Percentiles rank a stretch among this genome's conserved stretches.
Conservation (phyloP, 2,797 vertebrate genomes). For the Chelmon rostratus region DNA sequence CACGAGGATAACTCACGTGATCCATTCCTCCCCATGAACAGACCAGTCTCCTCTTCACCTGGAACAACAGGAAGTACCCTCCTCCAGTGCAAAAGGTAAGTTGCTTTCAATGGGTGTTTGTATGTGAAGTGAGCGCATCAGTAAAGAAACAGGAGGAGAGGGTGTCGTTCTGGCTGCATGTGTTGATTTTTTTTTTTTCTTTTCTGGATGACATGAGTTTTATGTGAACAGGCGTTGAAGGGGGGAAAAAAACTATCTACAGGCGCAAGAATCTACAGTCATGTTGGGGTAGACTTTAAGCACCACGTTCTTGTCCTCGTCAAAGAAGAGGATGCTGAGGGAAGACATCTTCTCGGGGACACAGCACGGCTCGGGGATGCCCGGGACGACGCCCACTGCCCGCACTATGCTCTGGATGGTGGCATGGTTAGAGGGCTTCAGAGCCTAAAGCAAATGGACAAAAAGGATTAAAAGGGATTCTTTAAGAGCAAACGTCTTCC, state of each 20-base stretch:
- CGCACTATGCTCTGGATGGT: slow-evolving; percentile 99
- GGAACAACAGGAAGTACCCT: slow-evolving; percentile 61
- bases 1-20: slow-evolving; percentile 7
- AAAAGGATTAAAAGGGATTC: not conserved
- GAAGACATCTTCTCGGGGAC: slow-evolving; percentile 98
- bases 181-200: not conserved
- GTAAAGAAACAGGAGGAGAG: slow-evolving; percentile 36
- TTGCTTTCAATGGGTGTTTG: slow-evolving; percentile 31
- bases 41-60: slow-evolving; percentile 41
- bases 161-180: slow-evolving; percentile 24
- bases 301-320: slow-evolving; percentile 96
- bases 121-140: slow-evolving; percentile 7
- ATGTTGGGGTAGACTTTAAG: slow-evolving; percentile 99
- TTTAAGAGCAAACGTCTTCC: not conserved
- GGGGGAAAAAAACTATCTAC: slow-evolving; percentile 86
- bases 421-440: slow-evolving; percentile 97
- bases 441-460: slow-evolving; percentile 82
- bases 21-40: slow-evolving; percentile 51
- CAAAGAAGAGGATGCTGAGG: slow-evolving; percentile 96
- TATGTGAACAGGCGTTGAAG: slow-evolving; percentile 7
- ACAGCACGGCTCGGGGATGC: slow-evolving; percentile 96
- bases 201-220: slow-evolving; percentile 22
- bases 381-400: slow-evolving; percentile 93
- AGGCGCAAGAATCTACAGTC: slow-evolving; percentile 97
- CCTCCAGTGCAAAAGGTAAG: slow-evolving; percentile 85